These are phyloP conservation scores for Myotis myotis DNA, from an alignment of 2,797 vertebrate species.

Conservation along the genomic window DNA sequence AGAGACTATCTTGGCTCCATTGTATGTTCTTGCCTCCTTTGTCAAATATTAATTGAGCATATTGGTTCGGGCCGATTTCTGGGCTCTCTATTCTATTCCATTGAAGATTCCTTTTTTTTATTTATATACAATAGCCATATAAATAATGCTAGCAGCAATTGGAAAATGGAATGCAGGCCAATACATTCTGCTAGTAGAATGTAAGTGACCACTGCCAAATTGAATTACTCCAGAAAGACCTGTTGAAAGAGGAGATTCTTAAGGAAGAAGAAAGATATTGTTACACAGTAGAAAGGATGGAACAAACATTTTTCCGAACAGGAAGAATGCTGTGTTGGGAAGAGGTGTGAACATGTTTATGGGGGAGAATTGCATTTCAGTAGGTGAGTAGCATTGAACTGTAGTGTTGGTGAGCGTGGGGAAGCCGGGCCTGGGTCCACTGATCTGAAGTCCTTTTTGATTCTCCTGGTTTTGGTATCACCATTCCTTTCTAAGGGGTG, in stretches of 20 bases:
- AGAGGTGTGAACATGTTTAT: background rate
- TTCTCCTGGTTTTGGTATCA: conserved; percentile 15
- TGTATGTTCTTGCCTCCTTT: no score
- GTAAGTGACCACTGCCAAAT: conserved; percentile 44
- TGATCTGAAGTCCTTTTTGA: background rate
- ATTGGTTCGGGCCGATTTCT: no score
- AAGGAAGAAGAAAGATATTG: conserved; percentile 36
- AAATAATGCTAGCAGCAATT: background rate
- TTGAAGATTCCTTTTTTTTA: conserved; percentile 19
- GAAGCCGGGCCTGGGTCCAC: background rate
- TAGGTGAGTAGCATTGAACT: background rate
- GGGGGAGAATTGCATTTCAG: background rate
- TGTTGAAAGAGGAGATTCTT: conserved; percentile 57
- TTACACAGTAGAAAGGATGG: conserved; percentile 12
- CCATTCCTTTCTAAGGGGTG: background rate
- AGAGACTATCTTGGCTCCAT: no score
- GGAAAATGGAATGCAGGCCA: conserved; percentile 37
- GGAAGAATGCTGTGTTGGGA: background rate
- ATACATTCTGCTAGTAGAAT: background rate
- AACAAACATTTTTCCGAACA: background rate
- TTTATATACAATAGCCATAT: background rate
- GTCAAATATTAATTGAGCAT: no score
- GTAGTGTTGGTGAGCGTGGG: background rate
- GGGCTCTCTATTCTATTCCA: no score
- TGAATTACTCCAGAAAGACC: conserved; percentile 38